These are phyloP conservation scores for Scelioninae gen. 1 DNA, from an alignment of 2,888 invertebrate species.

Conservation along the genomic window DNA sequence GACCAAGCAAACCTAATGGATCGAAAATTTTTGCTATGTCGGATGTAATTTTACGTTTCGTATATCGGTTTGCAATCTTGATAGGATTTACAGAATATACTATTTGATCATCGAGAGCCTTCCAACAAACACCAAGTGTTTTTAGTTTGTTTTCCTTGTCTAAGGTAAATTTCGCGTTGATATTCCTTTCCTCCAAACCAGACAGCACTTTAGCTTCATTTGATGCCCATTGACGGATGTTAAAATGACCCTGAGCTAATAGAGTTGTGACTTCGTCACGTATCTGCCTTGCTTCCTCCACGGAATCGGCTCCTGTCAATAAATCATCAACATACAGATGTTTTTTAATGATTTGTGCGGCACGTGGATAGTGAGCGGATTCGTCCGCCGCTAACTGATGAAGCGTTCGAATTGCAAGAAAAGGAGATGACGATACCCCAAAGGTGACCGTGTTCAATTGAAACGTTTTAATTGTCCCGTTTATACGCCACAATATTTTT, in stretches of 20 bases:
- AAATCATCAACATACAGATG: background rate
- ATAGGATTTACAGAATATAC: background rate
- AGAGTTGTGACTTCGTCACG: background rate
- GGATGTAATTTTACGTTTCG: background rate
- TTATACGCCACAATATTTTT: background rate
- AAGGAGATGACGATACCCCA: background rate
- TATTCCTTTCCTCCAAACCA: background rate
- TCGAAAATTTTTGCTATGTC: background rate
- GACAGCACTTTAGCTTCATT: background rate
- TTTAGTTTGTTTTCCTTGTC: background rate
- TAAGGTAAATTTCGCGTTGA: background rate
- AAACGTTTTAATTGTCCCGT: background rate
- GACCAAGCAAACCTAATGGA: background rate
- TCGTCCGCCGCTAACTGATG: background rate
- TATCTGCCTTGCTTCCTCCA: background rate
- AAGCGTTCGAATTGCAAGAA: background rate
- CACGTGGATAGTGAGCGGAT: background rate
- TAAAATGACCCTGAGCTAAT: background rate
- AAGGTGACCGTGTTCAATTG: background rate
- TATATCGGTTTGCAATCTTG: background rate
- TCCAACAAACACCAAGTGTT: slow-evolving; percentile 6
- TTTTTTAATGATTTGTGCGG: background rate
- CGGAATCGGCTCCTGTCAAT: background rate
- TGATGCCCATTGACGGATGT: slow-evolving; percentile 22
- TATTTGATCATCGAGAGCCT: background rate